Base-by-base conservation (phyloP, 37 sponge, comb jelly and placozoan species). In the Petrosia ficiformis region DNA sequence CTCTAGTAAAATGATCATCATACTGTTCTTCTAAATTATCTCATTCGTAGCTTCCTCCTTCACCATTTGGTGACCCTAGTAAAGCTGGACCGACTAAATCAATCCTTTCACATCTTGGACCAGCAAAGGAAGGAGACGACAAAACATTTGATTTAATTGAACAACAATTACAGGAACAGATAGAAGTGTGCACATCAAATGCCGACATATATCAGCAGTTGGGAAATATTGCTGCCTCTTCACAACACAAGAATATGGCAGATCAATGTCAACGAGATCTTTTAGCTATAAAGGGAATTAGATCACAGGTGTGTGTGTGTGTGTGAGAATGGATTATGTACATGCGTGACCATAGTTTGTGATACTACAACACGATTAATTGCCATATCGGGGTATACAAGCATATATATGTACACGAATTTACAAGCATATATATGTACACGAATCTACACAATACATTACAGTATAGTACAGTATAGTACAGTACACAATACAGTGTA, bases 211-310 rank as follows among this genome's bases (percentile, higher is more conserved):
- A 86, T 70, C 71, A 80, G 26, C 57, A 82, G 44, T 48, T 86
- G 32, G 80, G 86, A 16, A 86, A 84, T 54, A 70, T 80, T 4
- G 71, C 58, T 0, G 69, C 84, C 2, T 84, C 92, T 24, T 71
- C 84, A 2, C 84, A 88, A 57, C 90, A 86, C 69, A 37, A 81
- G 58, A 93, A 93, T 67, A 78, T 93, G 77, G 73, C 73, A 4
- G 83, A 84, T 29, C 73, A 82, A 2, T 89, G 84, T 48, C 76
- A 93, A 71, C 70, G 73, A 52, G 91, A 93, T 31, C 65, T 96
- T 57, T 73, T 91, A 28, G 82, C 87, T 32, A 48, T 96, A 14
- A 86, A 86, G 39, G 87, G 94, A 28, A 89, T 94, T 28, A 73
- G 68, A 22, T 65, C 80, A 58, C 86, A 81, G 41, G 84, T n/a